These are phyloP conservation scores for Tetranychus piercei DNA, from an alignment of 2,888 invertebrate genomes.

Conservation along the genomic window DNA sequence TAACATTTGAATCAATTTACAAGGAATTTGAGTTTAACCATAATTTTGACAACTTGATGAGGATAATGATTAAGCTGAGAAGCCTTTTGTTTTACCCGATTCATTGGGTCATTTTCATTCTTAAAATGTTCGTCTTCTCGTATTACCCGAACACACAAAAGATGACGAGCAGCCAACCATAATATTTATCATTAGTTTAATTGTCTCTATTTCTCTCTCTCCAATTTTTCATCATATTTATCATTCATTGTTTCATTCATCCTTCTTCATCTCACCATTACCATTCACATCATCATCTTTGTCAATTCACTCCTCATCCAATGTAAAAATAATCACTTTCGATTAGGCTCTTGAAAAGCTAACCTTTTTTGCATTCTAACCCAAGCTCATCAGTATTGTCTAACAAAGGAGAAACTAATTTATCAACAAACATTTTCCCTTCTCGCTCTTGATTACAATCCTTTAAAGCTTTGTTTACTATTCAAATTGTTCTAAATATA, in stretches of 20 bases:
- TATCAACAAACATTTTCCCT: too few species aligned
- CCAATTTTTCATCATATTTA: background rate
- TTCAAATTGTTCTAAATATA: too few species aligned
- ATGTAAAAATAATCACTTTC: background rate
- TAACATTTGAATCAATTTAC: background rate
- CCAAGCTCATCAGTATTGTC: too few species aligned
- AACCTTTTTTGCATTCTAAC: background rate
- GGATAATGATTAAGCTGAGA: background rate
- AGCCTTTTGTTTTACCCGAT: background rate
- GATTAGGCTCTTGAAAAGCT: background rate
- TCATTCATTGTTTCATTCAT: background rate
- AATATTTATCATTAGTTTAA: background rate
- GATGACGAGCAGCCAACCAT: background rate
- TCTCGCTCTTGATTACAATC: too few species aligned
- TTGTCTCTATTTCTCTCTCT: constrained; percentile 6
- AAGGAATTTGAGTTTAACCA: background rate
- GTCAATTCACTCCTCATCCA: background rate
- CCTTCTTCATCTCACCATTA: background rate
- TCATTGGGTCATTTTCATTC: background rate
- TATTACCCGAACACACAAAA: background rate
- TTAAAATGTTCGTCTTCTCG: background rate
- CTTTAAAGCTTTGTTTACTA: too few species aligned
- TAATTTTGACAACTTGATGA: background rate
- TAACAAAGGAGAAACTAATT: too few species aligned
- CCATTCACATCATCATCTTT: background rate